A percentile compares a stretch with the other conserved stretches of the same genome.
phyloP scores from a whole-genome alignment of 2,113 vertebrate genomes.

The Craseonycteris thonglongyai region DNA sequence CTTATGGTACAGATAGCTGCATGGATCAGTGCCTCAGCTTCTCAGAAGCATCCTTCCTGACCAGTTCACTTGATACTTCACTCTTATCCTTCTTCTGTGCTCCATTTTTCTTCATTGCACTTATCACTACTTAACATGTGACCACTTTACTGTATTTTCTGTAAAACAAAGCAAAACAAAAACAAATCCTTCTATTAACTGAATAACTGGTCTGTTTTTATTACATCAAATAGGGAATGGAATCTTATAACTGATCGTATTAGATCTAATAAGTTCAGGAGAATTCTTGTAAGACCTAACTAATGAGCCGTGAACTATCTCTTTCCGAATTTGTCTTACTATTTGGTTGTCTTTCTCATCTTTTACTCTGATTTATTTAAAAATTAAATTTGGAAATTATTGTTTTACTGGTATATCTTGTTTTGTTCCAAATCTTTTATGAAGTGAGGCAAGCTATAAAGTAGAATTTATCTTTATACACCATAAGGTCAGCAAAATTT shows the following conservation, averaged over 20 bases:
- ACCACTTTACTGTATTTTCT: not conserved
- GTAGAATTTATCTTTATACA: not conserved
- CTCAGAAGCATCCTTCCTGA: not conserved
- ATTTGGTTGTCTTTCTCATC: not conserved
- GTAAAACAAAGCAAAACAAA: not conserved
- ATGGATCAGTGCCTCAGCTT: fast-evolving
- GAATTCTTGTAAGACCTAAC: not conserved
- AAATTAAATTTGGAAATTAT: not conserved
- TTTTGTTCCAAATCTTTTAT: not conserved
- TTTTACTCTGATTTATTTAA: not conserved
- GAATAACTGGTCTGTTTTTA: not conserved
- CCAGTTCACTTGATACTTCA: not conserved
- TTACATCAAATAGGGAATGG: not conserved
- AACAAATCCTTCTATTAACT: not conserved
- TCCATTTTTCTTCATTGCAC: not conserved
- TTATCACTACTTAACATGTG: not conserved
- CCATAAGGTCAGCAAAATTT: not conserved
- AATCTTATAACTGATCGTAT: not conserved
- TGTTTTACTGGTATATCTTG: not conserved
- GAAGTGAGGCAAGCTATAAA: not conserved
- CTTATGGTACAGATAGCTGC: not conserved
- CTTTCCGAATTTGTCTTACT: not conserved
- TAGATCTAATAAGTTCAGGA: not conserved
- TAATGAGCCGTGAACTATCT: not conserved
- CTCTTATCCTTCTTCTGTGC: not conserved